Evolutionary conservation across 1,140 invertebrate species (phyloP).

Genomic region (Anastrepha ludens): DNA sequence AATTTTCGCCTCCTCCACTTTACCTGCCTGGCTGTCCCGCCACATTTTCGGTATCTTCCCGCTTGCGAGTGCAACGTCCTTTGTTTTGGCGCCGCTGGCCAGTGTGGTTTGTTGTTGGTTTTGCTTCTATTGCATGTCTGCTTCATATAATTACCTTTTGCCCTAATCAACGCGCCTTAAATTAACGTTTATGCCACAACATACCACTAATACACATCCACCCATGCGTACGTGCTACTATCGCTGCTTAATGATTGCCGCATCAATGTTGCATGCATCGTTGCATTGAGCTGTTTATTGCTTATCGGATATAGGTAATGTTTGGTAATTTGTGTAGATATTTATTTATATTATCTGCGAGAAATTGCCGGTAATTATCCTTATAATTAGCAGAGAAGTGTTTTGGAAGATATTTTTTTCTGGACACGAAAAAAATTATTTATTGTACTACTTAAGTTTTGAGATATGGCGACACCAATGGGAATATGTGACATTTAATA

Average conservation of each 20-base stretch:
- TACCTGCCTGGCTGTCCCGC: not conserved
- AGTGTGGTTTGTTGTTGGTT: not conserved
- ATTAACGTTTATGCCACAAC: slow-evolving; percentile 47
- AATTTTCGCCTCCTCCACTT: slow-evolving; percentile 1
- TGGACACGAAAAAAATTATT: too few relatives aligned
- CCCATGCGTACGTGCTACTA: not conserved
- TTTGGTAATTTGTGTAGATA: not conserved
- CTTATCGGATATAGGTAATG: slow-evolving; percentile 12
- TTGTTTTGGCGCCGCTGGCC: not conserved
- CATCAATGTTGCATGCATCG: slow-evolving; percentile 36
- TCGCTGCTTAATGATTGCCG: slow-evolving; percentile 7
- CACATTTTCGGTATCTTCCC: not conserved
- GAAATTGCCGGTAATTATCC: too few relatives aligned
- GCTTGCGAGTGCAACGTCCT: not conserved
- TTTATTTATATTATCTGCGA: too few relatives aligned
- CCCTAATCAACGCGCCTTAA: slow-evolving; percentile 39
- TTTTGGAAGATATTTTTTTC: too few relatives aligned
- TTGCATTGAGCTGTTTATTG: not conserved
- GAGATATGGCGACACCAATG: too few relatives aligned
- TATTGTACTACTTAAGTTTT: too few relatives aligned
- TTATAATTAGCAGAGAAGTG: too few relatives aligned
- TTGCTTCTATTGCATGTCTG: slow-evolving; percentile 2
- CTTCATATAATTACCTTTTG: slow-evolving; percentile 40
- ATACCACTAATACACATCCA: not conserved
- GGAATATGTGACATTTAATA: too few relatives aligned